These are phyloP conservation scores for Poeciliopsis prolifica DNA, from an alignment of 2,113 vertebrate genomes.

Conservation along the genomic window DNA sequence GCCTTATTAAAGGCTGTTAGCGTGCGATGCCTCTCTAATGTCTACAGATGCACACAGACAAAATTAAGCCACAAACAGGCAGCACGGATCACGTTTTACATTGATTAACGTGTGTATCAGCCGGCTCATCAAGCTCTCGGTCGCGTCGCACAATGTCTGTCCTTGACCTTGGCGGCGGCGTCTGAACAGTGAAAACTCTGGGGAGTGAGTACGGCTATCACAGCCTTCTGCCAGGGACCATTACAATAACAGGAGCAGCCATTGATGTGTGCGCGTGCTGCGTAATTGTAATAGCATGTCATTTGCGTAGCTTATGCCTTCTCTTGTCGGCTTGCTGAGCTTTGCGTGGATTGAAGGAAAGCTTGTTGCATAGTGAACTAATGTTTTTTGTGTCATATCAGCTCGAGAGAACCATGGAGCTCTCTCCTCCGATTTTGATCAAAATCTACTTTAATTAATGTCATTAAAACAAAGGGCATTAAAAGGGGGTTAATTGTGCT, in stretches of 20 bases:
- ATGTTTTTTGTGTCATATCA: background rate
- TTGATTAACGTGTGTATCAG: constrained; percentile 17
- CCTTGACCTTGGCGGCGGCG: constrained; percentile 55
- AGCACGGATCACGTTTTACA: constrained; percentile 12
- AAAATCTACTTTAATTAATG: constrained; percentile 57
- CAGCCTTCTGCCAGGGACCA: constrained; percentile 23
- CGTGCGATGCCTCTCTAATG: background rate
- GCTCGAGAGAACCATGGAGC: constrained; percentile 11
- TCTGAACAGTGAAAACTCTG: background rate
- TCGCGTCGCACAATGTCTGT: constrained; percentile 40
- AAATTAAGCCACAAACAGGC: constrained; percentile 11
- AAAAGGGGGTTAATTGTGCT: constrained; percentile 47
- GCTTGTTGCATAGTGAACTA: background rate
- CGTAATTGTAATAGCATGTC: constrained; percentile 19
- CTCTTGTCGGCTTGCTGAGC: constrained; percentile 11
- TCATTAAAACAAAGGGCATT: constrained; percentile 17
- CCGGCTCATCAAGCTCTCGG: constrained; percentile 4
- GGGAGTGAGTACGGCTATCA: constrained; percentile 13
- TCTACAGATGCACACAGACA: constrained; percentile 11
- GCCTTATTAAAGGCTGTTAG: constrained; percentile 36
- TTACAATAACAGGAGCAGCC: constrained; percentile 26
- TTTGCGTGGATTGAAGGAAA: too few species aligned
- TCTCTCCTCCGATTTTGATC: constrained; percentile 12
- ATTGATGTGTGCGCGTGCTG: constrained; percentile 15
- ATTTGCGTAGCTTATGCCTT: constrained; percentile 7